Evolutionary conservation across 2,797 vertebrate genomes (phyloP), one percentile per base, ranked within the genome.

Genomic region (Myiotriccus ornatus): DNA sequence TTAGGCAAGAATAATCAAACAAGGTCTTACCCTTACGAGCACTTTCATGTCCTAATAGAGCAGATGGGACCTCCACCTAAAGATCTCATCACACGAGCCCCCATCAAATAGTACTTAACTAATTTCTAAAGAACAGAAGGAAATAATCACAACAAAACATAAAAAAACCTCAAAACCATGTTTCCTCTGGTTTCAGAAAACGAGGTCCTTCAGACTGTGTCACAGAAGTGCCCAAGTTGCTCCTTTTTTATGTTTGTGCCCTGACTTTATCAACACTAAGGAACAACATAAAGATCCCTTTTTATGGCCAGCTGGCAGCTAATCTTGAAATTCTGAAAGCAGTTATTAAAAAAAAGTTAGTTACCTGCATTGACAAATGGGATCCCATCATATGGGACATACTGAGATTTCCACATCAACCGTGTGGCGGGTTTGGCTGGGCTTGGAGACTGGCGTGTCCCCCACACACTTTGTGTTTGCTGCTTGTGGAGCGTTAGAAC

Each of bases 321-420:
- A 57, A 65, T 13, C 14, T 34, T 60, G 22, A 95, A 79, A 34
- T 69, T 82, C 6, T 83, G 25, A 84, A 94, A 96, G 93, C 5
- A 94, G 64, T 81, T 81, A 94, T 76, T 93, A 59, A 65, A 96
- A 96, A 91, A 95, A 93, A 46, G 87, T 85, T 83, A 93, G 84
- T 96, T 98, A 98, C 98, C 98, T 98, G 98, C 98, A 96, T 98
- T 99, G 93, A 99, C 98, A 96, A 99, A 98, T 35, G 98, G 98
- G 81, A 98, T 98, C 96, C 98, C 98, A 84, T 98, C 98, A 92
- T 98, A 98, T 35, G 98, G 98, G 84, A 98, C 98, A 95, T 98
- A 98, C 93, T 98, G 98, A 35, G 98, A 99, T 94, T 98, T 98
- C 98, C 98, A 98, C 98, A 98, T 98, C 92, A 98, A 97, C n/a